A percentile compares a stretch with the other conserved stretches of the same genome.
phyloP scores from a whole-genome alignment of 2,888 invertebrate genomes.

The Pogonocherus hispidulus region DNA sequence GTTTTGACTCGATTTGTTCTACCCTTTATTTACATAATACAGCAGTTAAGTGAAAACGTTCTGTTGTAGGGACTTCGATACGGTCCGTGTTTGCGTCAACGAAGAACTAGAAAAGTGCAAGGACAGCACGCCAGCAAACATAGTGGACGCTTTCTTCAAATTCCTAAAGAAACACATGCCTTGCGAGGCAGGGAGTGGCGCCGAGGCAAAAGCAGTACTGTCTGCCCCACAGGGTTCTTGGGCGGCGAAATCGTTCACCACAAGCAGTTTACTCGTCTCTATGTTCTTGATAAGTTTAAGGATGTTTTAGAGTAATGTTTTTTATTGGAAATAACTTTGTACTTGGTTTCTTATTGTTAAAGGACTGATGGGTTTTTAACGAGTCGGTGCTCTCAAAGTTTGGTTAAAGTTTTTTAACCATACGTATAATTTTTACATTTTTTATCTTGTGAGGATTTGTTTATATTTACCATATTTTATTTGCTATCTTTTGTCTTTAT shows the following conservation, averaged over 20 bases:
- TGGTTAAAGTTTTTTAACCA: not conserved
- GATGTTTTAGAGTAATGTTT: not conserved
- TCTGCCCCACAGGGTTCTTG: not conserved
- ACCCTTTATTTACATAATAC: too few relatives aligned
- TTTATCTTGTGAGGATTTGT: not conserved
- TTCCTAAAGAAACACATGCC: conserved; percentile 77
- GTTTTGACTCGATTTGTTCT: too few relatives aligned
- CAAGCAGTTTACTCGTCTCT: conserved; percentile 1
- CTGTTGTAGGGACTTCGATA: conserved; percentile 71
- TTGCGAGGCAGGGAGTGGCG: conserved; percentile 72
- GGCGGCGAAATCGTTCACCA: not conserved
- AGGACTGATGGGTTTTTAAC: conserved; percentile 3
- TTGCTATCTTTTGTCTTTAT: not conserved
- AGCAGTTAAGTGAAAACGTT: too few relatives aligned
- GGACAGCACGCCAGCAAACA: conserved; percentile 84
- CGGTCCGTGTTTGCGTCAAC: conserved; percentile 74
- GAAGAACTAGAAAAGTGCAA: conserved; percentile 76
- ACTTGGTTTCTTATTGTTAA: too few relatives aligned
- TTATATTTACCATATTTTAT: not conserved
- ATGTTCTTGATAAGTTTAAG: not conserved
- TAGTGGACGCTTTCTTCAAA: conserved; percentile 82
- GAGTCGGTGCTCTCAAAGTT: not conserved
- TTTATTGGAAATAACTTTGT: not conserved
- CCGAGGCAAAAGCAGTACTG: not conserved
- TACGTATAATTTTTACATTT: not conserved